Percentiles rank a stretch among this genome's conserved stretches.
Conservation (phyloP, 2,113 vertebrate genomes). For the Australoheros scitulus region DNA sequence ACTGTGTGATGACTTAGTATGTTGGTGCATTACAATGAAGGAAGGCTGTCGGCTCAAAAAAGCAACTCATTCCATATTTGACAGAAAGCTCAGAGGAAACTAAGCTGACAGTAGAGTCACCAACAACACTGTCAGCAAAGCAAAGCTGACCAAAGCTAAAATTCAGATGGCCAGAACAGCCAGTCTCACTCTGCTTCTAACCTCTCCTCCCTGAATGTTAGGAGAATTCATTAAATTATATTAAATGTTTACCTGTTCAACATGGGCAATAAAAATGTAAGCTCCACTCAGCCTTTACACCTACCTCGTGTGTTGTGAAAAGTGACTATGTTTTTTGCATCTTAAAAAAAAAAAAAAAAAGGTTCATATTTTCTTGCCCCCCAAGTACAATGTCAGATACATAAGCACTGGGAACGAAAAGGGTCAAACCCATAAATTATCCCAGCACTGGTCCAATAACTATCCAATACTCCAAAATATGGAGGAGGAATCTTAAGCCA, state of each 20-base stretch:
- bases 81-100: constrained; percentile 15
- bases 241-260: not conserved
- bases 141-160: constrained; percentile 34
- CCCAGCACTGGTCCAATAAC: not conserved
- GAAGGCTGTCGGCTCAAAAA: constrained; percentile 8
- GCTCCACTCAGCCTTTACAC: not conserved
- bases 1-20: not conserved
- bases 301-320: not conserved
- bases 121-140: constrained; percentile 12
- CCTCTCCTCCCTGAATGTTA: not conserved
- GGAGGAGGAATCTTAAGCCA: not conserved
- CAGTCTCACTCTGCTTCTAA: not conserved
- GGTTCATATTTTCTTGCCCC: not conserved
- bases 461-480: not conserved
- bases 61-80: constrained; percentile 21
- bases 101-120: constrained; percentile 13
- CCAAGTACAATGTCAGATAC: not conserved
- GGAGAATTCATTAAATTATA: not conserved
- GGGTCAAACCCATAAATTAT: not conserved
- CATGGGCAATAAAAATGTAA: not conserved
- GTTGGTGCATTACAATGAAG: constrained; percentile 9
- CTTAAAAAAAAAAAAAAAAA: not conserved
- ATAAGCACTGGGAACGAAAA: not conserved
- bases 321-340: not conserved
- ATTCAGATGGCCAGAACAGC: constrained; percentile 13